phyloP scores from a whole-genome alignment of 2,888 invertebrate genomes.

The Campaea margaritaria region DNA sequence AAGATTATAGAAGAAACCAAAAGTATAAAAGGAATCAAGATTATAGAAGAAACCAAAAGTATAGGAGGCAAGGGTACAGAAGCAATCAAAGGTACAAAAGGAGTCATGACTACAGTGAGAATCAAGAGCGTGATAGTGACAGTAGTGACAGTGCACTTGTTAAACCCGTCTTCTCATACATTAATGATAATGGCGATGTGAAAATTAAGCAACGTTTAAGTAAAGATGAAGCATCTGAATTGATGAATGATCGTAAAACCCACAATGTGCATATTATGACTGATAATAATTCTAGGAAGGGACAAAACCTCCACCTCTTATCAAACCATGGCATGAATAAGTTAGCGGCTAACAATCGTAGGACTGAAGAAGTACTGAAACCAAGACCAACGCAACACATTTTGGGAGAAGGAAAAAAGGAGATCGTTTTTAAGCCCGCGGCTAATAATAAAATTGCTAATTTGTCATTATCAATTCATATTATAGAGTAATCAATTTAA shows the following conservation, averaged over 20 bases:
- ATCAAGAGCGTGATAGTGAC: too few species aligned
- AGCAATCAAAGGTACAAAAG: background rate
- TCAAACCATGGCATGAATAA: background rate
- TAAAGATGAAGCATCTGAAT: constrained; percentile 3
- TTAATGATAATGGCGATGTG: background rate
- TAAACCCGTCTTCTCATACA: constrained; percentile 6
- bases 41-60: background rate
- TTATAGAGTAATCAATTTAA: background rate
- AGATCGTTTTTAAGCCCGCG: constrained; percentile 12
- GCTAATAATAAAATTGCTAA: constrained; percentile 12
- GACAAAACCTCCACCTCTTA: too few species aligned
- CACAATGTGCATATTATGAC: background rate
- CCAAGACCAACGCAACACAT: background rate
- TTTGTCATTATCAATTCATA: constrained; percentile 18
- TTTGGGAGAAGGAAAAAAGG: constrained; percentile 10
- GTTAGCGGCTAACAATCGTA: background rate
- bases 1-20: too few species aligned
- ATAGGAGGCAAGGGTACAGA: background rate
- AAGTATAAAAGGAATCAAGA: too few species aligned
- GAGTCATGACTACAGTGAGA: too few species aligned
- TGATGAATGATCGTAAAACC: background rate
- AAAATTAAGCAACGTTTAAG: constrained; percentile 3
- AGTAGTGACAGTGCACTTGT: background rate
- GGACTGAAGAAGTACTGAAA: background rate
- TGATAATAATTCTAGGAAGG: background rate